These are phyloP conservation scores for Hemicordylus capensis DNA, from an alignment of 2,113 vertebrate species.

Conservation along the genomic window DNA sequence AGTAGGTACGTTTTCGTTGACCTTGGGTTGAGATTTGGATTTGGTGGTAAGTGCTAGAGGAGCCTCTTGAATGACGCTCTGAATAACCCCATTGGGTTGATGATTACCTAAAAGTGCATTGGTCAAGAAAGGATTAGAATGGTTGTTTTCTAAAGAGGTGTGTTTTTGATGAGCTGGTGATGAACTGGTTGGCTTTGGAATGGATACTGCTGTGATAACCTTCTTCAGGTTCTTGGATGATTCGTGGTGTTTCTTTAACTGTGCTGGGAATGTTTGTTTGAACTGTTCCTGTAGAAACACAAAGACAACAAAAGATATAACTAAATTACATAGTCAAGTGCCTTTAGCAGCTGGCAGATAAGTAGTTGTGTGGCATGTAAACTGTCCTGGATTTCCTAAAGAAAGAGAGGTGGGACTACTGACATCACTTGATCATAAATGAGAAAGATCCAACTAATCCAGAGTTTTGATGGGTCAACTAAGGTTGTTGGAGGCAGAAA, in stretches of 20 bases:
- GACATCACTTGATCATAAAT: constrained; percentile 9
- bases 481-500: neutral
- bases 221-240: constrained; percentile 84
- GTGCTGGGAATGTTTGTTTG: constrained; percentile 83
- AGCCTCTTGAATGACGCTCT: constrained; percentile 87
- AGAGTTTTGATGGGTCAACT: neutral
- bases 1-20: constrained; percentile 73
- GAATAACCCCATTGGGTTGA: constrained; percentile 85
- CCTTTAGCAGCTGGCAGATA: constrained; percentile 18
- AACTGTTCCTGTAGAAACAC: constrained; percentile 83
- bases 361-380: neutral
- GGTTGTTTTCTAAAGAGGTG: constrained; percentile 78
- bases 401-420: neutral
- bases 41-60: constrained; percentile 92
- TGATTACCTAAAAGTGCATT: constrained; percentile 93
- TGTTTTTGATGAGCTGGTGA: constrained; percentile 80
- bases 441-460: neutral
- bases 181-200: constrained; percentile 78
- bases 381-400: neutral
- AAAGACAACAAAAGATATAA: constrained; percentile 54
- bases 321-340: constrained; percentile 25
- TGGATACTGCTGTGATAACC: constrained; percentile 81
- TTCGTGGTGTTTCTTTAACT: constrained; percentile 84
- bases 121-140: constrained; percentile 88
- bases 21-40: constrained; percentile 79